phyloP scores from a whole-genome alignment of 2,113 vertebrate genomes.

The Chloebia gouldiae region DNA sequence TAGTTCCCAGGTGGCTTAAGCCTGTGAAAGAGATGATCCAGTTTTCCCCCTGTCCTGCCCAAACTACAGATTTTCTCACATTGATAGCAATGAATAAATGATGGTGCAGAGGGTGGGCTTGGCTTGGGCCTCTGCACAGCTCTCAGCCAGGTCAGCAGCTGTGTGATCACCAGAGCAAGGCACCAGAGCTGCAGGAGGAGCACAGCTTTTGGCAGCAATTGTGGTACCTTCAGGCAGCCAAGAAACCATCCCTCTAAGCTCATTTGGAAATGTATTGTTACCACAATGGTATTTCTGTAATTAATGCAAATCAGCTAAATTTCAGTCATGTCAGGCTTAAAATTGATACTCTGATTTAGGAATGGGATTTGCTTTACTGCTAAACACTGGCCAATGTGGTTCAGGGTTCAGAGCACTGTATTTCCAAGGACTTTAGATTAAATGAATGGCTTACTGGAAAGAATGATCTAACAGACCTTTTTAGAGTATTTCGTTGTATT shows the following conservation, averaged over 20 bases:
- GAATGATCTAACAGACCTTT: neutral
- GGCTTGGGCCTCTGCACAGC: neutral
- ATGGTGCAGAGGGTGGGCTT: neutral
- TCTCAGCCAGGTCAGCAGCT: neutral
- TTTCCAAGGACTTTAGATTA: neutral
- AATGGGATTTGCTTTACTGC: neutral
- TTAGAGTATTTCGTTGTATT: neutral
- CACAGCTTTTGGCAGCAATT: neutral
- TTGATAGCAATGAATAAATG: neutral
- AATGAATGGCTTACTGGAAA: neutral
- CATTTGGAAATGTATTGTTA: neutral
- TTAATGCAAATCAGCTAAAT: constrained; percentile 10
- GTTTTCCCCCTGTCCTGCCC: neutral
- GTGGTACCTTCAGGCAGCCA: neutral
- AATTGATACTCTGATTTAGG: neutral
- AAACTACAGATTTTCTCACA: neutral
- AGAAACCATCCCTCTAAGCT: neutral
- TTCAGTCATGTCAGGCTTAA: neutral
- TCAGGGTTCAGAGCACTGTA: neutral
- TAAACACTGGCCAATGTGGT: neutral
- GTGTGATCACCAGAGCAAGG: neutral
- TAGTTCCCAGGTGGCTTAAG: neutral
- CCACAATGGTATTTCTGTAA: neutral
- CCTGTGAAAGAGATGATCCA: neutral
- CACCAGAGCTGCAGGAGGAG: neutral